Base-by-base conservation (phyloP, 2,888 invertebrate genomes). In the Epinotia demarniana region DNA sequence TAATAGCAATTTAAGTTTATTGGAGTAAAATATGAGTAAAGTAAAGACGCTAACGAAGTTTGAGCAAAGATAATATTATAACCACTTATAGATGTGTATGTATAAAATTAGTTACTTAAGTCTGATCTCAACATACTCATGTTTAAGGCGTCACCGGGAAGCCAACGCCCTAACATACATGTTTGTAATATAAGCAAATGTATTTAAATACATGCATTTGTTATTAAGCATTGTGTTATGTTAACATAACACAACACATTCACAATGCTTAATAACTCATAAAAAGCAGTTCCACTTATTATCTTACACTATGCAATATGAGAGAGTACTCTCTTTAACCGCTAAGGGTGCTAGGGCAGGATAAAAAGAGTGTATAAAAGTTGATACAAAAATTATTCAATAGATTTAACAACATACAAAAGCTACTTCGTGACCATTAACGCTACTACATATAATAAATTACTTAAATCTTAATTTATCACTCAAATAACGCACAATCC, bases 301-400 rank as follows among this genome's bases (percentile, higher is more conserved):
- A 13, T 61, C 60, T 60, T 76, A 76, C 57, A 27, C 73, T 72
- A 77, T 61, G 57, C 53, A 49, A 73, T 76, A 72, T 78, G 62
- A 60, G 63, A 72, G 72, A 66, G 74, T 27, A 58, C 67, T 57
- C 68, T 64, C 77, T 76, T 76, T 81, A 85, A 83, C 82, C 82
- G 77, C 89, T 92, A 92, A 88, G 88, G 91, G 93, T 94, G 94
- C 93, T 92, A 90, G 90, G 93, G 92, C 93, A 93, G 92, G 91
- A 89, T 93, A 92, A 94, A 93, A 93, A 88, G 90, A 93, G 93
- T 93, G 94, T 94, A 94, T 92, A 93, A 94, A 94, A 94, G 88
- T 93, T 90, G 84, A 87, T 93, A 93, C 87, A 93, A 93, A 66
- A 93, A 93, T 89, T 90, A 89, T 91, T 88, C 89, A 90, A 91